Conservation (phyloP, 2,797 vertebrate genomes). For the Falco rusticolus region DNA sequence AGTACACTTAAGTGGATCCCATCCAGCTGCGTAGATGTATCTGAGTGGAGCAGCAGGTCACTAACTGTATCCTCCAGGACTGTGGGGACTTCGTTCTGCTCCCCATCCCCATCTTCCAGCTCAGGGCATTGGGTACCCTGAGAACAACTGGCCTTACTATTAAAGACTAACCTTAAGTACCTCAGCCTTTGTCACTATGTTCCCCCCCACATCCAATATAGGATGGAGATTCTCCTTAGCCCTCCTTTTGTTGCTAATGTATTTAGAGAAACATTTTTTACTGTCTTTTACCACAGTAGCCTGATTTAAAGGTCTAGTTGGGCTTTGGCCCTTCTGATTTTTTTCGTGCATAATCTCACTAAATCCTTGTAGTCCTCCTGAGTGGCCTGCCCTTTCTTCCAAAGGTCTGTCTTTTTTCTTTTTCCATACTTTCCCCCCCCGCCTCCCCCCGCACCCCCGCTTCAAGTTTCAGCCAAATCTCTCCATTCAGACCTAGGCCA, state of each 20-base stretch:
- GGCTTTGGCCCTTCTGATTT: not conserved
- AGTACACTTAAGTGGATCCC: not conserved
- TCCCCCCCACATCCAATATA: fast-evolving
- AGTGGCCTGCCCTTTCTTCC: too few species aligned
- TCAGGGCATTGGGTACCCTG: not conserved
- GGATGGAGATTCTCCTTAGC: too few species aligned
- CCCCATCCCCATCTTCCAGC: not conserved
- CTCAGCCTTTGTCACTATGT: not conserved
- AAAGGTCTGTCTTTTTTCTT: too few species aligned
- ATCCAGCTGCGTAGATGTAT: not conserved
- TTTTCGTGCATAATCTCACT: not conserved
- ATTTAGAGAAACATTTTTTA: not conserved
- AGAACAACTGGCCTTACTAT: not conserved
- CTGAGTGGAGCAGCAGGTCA: too few species aligned
- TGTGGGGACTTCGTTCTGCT: not conserved
- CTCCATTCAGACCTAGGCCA: not conserved
- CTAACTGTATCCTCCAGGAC: not conserved
- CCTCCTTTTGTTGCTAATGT: too few species aligned
- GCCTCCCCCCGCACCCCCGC: too few species aligned
- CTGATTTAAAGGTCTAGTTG: not conserved
- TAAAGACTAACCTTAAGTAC: not conserved
- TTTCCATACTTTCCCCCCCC: not conserved
- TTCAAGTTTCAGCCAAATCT: not conserved
- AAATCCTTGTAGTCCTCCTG: not conserved
- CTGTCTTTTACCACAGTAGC: not conserved